Conservation (phyloP, 1,140 invertebrate genomes). For the Caenorhabditis latens region DNA sequence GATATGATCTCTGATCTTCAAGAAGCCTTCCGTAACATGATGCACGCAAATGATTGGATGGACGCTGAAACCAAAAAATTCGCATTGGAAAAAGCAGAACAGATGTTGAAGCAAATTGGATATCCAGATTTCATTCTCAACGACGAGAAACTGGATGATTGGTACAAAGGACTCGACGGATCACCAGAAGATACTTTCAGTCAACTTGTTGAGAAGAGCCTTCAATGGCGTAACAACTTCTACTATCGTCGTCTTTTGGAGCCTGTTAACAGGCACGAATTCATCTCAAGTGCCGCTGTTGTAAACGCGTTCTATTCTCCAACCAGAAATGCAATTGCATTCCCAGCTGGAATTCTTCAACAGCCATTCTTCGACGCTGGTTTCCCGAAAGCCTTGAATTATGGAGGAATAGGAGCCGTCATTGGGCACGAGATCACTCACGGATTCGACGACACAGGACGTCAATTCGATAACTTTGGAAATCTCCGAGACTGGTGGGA, state of each 20-base stretch:
- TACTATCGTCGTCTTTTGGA: conserved; percentile 80
- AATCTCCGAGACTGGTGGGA: conserved; percentile 90
- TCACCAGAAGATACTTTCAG: conserved; percentile 79
- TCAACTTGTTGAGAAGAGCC: conserved; percentile 78
- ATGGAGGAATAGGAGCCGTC: conserved; percentile 80
- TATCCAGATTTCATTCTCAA: conserved; percentile 82
- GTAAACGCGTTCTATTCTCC: conserved; percentile 82
- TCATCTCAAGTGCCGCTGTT: conserved; percentile 80
- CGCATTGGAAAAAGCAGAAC: conserved; percentile 62
- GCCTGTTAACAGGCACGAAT: conserved; percentile 79
- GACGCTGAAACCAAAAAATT: conserved; percentile 86
- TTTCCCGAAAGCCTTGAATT: conserved; percentile 78
- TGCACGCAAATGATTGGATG: conserved; percentile 90
- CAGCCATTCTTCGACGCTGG: conserved; percentile 81
- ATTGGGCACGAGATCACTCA: conserved; percentile 81
- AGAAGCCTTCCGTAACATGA: conserved; percentile 87
- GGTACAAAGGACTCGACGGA: conserved; percentile 79
- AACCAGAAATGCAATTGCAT: conserved; percentile 82
- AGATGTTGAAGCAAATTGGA: conserved; percentile 72
- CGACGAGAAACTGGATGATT: conserved; percentile 79
- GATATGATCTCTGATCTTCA: conserved; percentile 89
- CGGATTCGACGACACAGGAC: conserved; percentile 79
- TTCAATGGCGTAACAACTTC: conserved; percentile 79
- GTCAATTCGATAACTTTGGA: conserved; percentile 90
- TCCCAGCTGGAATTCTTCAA: conserved; percentile 83